phyloP scores from a whole-genome alignment of 2,113 vertebrate genomes.

The Spizaetus ornatus region DNA sequence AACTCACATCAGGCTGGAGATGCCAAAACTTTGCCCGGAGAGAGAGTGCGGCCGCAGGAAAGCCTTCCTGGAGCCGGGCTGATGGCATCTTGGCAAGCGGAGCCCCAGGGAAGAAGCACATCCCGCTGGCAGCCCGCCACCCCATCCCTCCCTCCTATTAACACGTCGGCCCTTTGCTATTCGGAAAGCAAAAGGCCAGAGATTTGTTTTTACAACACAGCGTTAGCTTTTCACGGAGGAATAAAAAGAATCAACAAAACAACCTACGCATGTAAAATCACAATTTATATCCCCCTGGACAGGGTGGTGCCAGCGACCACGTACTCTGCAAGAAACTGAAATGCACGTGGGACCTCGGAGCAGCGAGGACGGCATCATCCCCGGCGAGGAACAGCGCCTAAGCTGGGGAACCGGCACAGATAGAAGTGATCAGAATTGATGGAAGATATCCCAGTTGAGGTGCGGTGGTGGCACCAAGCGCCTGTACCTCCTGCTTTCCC shows the following conservation, averaged over 20 bases:
- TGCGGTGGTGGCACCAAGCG: neutral
- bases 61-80: neutral
- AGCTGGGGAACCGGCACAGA: neutral
- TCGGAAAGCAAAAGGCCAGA: neutral
- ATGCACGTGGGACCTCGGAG: accelerated
- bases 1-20: neutral
- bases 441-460: neutral
- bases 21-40: neutral
- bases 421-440: neutral
- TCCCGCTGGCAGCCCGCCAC: neutral
- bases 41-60: neutral
- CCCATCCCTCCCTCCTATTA: neutral
- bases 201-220: neutral
- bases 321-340: neutral
- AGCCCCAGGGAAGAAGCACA: neutral
- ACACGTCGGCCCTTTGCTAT: neutral
- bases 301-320: neutral
- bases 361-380: neutral
- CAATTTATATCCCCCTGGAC: neutral
- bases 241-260: neutral
- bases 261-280: neutral
- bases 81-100: neutral
- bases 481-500: neutral
- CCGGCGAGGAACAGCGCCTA: neutral
- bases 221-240: neutral